Evolutionary conservation across 92 coral and sea anemone species (phyloP), one percentile per base, ranked within the genome.

Genomic region (Palythoa grandis): DNA sequence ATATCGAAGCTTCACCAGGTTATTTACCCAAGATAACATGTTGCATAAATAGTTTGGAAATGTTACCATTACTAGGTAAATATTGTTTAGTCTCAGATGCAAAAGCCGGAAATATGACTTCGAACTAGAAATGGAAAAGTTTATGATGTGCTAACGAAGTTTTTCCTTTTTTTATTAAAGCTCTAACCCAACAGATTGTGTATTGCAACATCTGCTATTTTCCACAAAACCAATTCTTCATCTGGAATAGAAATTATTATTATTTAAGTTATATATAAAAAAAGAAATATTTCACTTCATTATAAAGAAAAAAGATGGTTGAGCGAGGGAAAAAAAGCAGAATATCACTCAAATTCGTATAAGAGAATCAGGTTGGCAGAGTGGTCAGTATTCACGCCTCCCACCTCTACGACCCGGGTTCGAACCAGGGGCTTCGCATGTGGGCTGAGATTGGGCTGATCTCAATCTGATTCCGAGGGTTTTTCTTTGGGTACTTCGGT

Each of bases 11-110:
- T 54, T 76, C 7, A 38, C 25, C 19, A 16, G 24, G 53, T 5
- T 76, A 76, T 76, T 76, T 76, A 19, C 22, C 40, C 22, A 24
- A 76, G 66, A 76, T 76, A 54, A 76, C 23, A 53, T 29, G 63
- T 25, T 76, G 50, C 12, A 16, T 54, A 76, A 76, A 76, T 25
- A 52, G 67, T 16, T 76, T 29, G 67, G 8, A 54, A 52, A 23
- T 53, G 67, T 76, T 52, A 24, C 48, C 63, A 14, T 16, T 24
- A 13, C 48, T 24, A 9, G 13, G 52, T 54, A 76, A 76, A 76
- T 54, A 23, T 13, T 10, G 22, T 29, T 43, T 43, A 22, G 11
- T 76, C 67, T 10, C 20, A 53, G n/a, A 1, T 53, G n/a, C 15
- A 35, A 76, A 53, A 29, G 53, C 66, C 82, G 68, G 82, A 76